phyloP scores from a whole-genome alignment of 1,140 invertebrate species.

The Drosophila ogumai region DNA sequence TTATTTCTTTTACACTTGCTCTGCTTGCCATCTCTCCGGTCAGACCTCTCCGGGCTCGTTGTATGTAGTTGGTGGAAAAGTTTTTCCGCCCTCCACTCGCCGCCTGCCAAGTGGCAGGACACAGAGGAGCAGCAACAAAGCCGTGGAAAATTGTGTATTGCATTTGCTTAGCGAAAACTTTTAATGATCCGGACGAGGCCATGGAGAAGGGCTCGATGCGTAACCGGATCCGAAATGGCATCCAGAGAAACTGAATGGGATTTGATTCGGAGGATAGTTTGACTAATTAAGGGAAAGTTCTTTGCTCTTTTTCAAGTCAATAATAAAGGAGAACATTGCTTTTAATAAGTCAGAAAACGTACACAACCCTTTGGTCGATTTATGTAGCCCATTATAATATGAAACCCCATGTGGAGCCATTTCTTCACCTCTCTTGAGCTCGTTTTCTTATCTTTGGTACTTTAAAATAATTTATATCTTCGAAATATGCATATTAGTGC shows the following conservation, averaged over 20 bases:
- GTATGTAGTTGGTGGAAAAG: conserved; percentile 58
- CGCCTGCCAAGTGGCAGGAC: conserved; percentile 61
- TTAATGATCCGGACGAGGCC: conserved; percentile 69
- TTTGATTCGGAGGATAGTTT: conserved; percentile 4
- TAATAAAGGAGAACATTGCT: neutral
- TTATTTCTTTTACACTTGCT: conserved; percentile 81
- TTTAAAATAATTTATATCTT: conserved; percentile 10
- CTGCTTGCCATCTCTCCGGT: neutral
- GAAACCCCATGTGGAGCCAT: neutral
- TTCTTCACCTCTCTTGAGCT: too few species aligned
- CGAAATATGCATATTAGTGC: neutral
- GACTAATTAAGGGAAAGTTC: conserved; percentile 16
- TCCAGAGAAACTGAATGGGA: conserved; percentile 17
- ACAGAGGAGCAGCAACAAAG: conserved; percentile 20
- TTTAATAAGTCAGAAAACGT: neutral
- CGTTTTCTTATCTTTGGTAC: neutral
- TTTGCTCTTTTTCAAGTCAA: neutral
- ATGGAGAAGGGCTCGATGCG: conserved; percentile 22
- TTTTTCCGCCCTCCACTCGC: conserved; percentile 55
- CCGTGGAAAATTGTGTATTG: conserved; percentile 36
- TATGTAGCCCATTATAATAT: neutral
- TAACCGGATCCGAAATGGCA: conserved; percentile 34
- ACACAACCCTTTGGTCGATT: neutral
- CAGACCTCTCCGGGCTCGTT: conserved; percentile 20
- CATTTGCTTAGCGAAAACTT: conserved; percentile 66